These are phyloP conservation scores for Tenrec ecaudatus DNA, from an alignment of 2,113 vertebrate genomes.

Conservation along the genomic window DNA sequence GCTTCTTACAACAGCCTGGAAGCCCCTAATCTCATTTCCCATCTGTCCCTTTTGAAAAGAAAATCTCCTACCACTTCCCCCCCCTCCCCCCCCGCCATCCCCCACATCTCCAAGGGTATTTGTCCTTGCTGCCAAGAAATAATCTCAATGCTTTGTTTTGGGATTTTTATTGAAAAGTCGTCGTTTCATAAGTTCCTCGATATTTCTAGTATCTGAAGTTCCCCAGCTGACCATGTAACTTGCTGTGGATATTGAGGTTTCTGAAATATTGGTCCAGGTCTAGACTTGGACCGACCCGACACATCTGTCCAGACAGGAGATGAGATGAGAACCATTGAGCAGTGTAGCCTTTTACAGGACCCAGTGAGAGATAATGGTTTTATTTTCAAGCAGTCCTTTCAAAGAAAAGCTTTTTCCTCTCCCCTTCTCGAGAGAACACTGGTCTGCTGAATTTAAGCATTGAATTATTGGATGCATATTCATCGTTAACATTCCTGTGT, in stretches of 20 bases:
- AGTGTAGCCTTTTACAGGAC: slow-evolving; percentile 44
- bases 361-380: background rate
- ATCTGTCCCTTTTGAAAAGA: slow-evolving; percentile 71
- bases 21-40: slow-evolving; percentile 77
- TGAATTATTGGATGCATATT: background rate
- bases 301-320: slow-evolving; percentile 22
- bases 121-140: slow-evolving; percentile 60
- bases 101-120: slow-evolving; percentile 32
- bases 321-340: slow-evolving; percentile 45
- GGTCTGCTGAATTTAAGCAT: slow-evolving; percentile 1
- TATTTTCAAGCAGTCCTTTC: background rate
- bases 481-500: background rate
- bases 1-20: slow-evolving; percentile 81
- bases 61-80: slow-evolving; percentile 2
- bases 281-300: background rate
- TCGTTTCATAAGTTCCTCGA: slow-evolving; percentile 68
- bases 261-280: slow-evolving; percentile 17
- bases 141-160: slow-evolving; percentile 55
- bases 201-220: slow-evolving; percentile 32
- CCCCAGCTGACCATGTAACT: background rate
- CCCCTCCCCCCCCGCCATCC: no score
- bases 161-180: slow-evolving; percentile 59
- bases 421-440: background rate
- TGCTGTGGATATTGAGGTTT: slow-evolving; percentile 42
- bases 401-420: slow-evolving; percentile 35